A percentile compares a stretch with the other conserved stretches of the same genome.
These are phyloP conservation scores for Lasioglossum zephyrum DNA, from an alignment of 2,888 invertebrate genomes.

Conservation along the genomic window DNA sequence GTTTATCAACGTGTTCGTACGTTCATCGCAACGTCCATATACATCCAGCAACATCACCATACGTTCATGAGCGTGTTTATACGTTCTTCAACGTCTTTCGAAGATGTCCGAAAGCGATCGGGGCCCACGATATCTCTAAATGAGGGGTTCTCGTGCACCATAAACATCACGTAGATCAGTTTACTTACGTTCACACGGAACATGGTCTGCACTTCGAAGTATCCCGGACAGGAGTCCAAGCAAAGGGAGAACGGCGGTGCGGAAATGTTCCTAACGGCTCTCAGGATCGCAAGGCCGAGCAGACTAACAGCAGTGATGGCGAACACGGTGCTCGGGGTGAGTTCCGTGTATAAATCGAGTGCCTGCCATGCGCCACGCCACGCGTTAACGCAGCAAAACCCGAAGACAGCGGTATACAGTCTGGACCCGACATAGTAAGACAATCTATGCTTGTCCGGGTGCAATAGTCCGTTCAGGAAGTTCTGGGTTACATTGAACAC, in stretches of 20 bases:
- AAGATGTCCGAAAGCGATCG: neutral
- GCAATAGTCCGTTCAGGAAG: slow-evolving; percentile 86
- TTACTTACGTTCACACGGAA: slow-evolving; percentile 91
- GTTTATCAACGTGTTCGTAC: too few relatives aligned
- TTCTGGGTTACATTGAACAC: slow-evolving; percentile 89
- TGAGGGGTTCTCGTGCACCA: neutral
- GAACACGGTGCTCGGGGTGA: slow-evolving; percentile 86
- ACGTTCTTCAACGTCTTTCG: neutral
- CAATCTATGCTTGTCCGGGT: slow-evolving; percentile 89
- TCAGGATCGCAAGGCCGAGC: slow-evolving; percentile 88
- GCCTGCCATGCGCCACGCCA: slow-evolving; percentile 95
- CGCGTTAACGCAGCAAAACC: slow-evolving; percentile 93
- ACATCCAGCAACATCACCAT: neutral
- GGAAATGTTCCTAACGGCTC: slow-evolving; percentile 91
- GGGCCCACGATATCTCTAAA: neutral
- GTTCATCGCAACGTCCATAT: too few relatives aligned
- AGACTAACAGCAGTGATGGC: slow-evolving; percentile 89
- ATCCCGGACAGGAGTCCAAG: slow-evolving; percentile 90
- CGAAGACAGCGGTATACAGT: slow-evolving; percentile 90
- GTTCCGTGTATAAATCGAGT: slow-evolving; percentile 89
- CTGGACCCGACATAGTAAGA: slow-evolving; percentile 90
- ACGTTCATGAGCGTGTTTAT: neutral
- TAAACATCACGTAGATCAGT: neutral
- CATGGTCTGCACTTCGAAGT: slow-evolving; percentile 94
- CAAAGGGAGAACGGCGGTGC: slow-evolving; percentile 93